Evolutionary conservation across 2,113 vertebrate genomes (phyloP).

Genomic region (Halichoeres trimaculatus): DNA sequence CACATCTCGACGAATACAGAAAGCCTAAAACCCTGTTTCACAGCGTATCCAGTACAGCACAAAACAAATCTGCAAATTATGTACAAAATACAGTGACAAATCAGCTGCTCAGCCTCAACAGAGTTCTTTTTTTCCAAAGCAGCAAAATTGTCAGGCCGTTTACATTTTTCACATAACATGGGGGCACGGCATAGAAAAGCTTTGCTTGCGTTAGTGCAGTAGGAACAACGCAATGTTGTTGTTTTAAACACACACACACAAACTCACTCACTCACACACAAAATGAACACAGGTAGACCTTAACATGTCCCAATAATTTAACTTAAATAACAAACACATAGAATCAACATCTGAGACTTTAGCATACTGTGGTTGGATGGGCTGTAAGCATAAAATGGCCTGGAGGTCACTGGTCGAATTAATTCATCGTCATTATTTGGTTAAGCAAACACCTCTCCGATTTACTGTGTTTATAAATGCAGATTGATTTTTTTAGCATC

Average conservation of each 20-base stretch:
- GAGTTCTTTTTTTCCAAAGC: conserved; percentile 65
- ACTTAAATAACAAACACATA: conserved; percentile 85
- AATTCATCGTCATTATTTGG: conserved; percentile 45
- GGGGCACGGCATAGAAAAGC: conserved; percentile 73
- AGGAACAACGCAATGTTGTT: conserved; percentile 74
- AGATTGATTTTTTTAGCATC: conserved; percentile 41
- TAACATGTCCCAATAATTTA: conserved; percentile 83
- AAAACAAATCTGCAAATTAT: conserved; percentile 88
- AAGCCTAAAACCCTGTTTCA: conserved; percentile 91
- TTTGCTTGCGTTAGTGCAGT: conserved; percentile 78
- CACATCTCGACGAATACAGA: conserved; percentile 91
- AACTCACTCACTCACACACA: conserved; percentile 76
- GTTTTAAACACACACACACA: conserved; percentile 76
- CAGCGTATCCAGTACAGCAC: conserved; percentile 93
- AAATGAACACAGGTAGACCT: conserved; percentile 80
- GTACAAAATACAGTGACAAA: conserved; percentile 84
- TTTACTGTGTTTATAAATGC: conserved; percentile 37
- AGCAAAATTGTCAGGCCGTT: conserved; percentile 72
- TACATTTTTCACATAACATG: conserved; percentile 74
- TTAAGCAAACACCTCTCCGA: conserved; percentile 38
- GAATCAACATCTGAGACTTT: conserved; percentile 71
- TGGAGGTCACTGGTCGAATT: conserved; percentile 17
- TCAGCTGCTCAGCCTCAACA: conserved; percentile 69
- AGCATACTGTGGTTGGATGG: conserved; percentile 40
- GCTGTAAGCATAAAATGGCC: conserved; percentile 26